Evolutionary conservation across 2,888 invertebrate species (phyloP).

Genomic region (Poecilus cupreus): DNA sequence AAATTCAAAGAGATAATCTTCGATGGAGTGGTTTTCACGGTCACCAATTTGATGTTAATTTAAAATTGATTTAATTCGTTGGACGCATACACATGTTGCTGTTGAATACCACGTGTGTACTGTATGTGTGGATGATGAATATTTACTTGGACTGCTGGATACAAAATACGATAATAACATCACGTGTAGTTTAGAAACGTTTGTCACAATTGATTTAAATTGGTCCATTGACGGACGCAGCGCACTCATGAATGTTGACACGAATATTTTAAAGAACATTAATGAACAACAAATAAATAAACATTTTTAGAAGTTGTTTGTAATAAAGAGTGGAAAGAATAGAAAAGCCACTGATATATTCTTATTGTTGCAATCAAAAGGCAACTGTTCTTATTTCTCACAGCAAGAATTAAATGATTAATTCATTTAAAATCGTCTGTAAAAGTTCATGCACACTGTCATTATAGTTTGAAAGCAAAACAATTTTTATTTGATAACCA

Average conservation of each 20-base stretch:
- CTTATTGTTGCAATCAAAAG: too few relatives aligned
- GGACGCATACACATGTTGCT: not conserved
- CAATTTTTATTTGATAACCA: not conserved
- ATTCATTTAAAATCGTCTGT: too few relatives aligned
- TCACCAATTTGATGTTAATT: not conserved
- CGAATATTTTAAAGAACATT: too few relatives aligned
- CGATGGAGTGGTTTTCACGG: not conserved
- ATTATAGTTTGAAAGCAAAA: too few relatives aligned
- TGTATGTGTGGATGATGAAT: not conserved
- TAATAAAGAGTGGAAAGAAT: too few relatives aligned
- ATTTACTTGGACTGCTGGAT: not conserved
- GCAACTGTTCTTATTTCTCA: too few relatives aligned
- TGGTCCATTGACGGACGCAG: conserved; percentile 42
- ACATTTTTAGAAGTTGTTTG: too few relatives aligned
- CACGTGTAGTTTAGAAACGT: conserved; percentile 20
- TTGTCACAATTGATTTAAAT: conserved; percentile 49
- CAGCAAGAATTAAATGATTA: too few relatives aligned
- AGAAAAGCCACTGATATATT: too few relatives aligned
- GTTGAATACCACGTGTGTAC: conserved; percentile 1
- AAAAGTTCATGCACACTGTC: too few relatives aligned
- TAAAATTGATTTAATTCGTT: not conserved
- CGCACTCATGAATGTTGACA: not conserved
- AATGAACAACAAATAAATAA: too few relatives aligned
- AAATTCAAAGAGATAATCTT: not conserved
- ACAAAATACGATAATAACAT: conserved; percentile 38